Evolutionary conservation across 2,888 invertebrate genomes (phyloP).

Genomic region (Trachelus stipa): DNA sequence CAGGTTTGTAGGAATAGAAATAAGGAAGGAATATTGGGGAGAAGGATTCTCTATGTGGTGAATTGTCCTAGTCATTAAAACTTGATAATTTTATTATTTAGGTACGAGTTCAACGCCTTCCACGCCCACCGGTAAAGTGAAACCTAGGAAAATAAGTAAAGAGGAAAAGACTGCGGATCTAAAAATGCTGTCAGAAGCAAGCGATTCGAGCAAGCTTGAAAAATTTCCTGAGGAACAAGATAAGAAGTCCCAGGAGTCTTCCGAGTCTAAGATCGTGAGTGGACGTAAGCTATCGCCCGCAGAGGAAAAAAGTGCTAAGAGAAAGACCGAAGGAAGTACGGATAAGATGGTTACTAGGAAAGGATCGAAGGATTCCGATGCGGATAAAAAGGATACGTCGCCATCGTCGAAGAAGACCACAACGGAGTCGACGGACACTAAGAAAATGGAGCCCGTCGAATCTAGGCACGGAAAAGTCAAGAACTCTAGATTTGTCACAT

Average conservation of each 20-base stretch:
- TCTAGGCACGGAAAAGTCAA: slow-evolving; percentile 30
- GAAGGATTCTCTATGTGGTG: neutral
- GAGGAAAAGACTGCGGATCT: slow-evolving; percentile 56
- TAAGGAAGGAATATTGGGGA: neutral
- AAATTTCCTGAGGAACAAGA: neutral
- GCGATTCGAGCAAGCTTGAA: neutral
- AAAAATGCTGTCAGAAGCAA: slow-evolving; percentile 21
- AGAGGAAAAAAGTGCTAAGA: neutral
- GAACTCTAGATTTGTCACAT: slow-evolving; percentile 61
- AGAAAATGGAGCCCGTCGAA: neutral
- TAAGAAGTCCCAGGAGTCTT: neutral
- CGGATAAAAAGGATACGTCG: neutral
- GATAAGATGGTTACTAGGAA: neutral
- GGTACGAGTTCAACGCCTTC: slow-evolving; percentile 56
- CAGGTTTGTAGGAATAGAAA: slow-evolving; percentile 43
- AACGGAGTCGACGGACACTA: neutral
- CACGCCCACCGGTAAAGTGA: slow-evolving; percentile 56
- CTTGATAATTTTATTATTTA: slow-evolving; percentile 20
- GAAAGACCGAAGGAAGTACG: neutral
- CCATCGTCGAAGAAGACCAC: neutral
- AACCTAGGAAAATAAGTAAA: slow-evolving; percentile 56
- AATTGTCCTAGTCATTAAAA: neutral
- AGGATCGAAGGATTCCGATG: neutral
- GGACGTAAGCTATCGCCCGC: neutral
- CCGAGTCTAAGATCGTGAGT: neutral